Base-by-base conservation (phyloP, 2,797 vertebrate genomes). In the Ptychobarbus kaznakovi region DNA sequence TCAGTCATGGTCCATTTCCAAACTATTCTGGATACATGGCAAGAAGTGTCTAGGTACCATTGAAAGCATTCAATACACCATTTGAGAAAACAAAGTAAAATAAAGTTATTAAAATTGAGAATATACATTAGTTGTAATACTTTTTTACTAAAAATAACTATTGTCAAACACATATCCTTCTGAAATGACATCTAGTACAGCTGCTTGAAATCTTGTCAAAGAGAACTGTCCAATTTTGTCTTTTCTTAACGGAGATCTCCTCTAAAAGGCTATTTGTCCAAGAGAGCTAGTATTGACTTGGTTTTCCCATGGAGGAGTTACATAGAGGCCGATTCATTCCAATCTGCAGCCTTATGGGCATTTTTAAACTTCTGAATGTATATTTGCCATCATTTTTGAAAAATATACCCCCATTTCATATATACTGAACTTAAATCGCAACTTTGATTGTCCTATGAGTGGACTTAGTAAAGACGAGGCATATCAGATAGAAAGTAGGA, bases 91-190 rank as follows among this genome's bases (percentile, higher is more conserved):
- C 56, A 58, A 70, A 40, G 79, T 79, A 82, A 83, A 83, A 32
- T 35, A 78, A 80, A 65, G 25, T 83, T 80, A 65, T 78, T 79
- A 82, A 84, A 84, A 82, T 46, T 25, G 69, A 86, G 72, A 82
- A 85, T 49, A 58, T 87, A 83, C 51, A 85, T 86, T 90, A 89
- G 84, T 82, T 90, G 87, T 86, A 89, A 90, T 89, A 89, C 82
- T 85, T 80, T 80, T 51, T 56, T 79, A 90, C 74, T 76, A 84
- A 83, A 75, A 84, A 86, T 35, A 51, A 81, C 81, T 82, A 84
- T 79, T 42, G 68, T 84, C 32, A 70, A 83, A 66, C 81, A 72
- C 46, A 28, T 6, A 42, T 82, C 77, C 66, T 72, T 81, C 80
- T 83, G 61, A 80, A 85, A 35, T 80, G 66, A 63, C 13, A 78